Base-by-base conservation (phyloP, 2,113 vertebrate species). In the Thamnaconus septentrionalis region DNA sequence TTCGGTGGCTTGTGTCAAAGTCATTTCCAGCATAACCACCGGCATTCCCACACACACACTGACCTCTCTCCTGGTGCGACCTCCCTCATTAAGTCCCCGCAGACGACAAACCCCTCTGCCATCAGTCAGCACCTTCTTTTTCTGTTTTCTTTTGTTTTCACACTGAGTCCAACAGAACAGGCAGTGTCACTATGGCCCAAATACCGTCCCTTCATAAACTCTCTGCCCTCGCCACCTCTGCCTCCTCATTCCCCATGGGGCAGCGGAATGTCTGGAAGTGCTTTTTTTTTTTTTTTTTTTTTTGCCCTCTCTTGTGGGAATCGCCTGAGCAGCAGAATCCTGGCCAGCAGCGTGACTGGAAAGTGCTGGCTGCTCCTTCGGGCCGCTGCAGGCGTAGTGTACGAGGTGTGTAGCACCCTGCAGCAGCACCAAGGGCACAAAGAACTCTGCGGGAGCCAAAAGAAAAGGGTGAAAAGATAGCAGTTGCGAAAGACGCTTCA, bases 61-160 rank as follows among this genome's bases (percentile, higher is more conserved):
- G 48, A 41, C 50, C 42, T 53, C 63, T 18, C 9, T 58, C 65
- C 52, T 75, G 64, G 39, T 53, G 5, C 53, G 44, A 78, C 64
- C n/a, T 5, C 6, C 10, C 57, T 53, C 61, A 42, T 12, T 75
- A 56, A 69, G 39, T 42, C 66, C 56, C 59, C 44, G 69, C 73
- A 66, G 56, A 64, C 39, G 0, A 7, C 4, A 65, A 51, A 66
- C 55, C 41, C 42, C 68, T 59, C 12, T 31, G 1, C 18, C 18
- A 71, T 85, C 80, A 87, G 71, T 89, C 83, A 77, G 78, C 71
- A 10, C 4, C 63, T 47, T 66, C 57, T 39, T 45, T 45, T 6
- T 48, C 39, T 45, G 57, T 57, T 39, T 12, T 5, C 41, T 6
- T 48, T n/a, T 12, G 0, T 45, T 71, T 69, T 44, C 42, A 55